These are phyloP conservation scores for Centropus unirufus DNA, from an alignment of 2,113 vertebrate genomes.

Conservation along the genomic window DNA sequence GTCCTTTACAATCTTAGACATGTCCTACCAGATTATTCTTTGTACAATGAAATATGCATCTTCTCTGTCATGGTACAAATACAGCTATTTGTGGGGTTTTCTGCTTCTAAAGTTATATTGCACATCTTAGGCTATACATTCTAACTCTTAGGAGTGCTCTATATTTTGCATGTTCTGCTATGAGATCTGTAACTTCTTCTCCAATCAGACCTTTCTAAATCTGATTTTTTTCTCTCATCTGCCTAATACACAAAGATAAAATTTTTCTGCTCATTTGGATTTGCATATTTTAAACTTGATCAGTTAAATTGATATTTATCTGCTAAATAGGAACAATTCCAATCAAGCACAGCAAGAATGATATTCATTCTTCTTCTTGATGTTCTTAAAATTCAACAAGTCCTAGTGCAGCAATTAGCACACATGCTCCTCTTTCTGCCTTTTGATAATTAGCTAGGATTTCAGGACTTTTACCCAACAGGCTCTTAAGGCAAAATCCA, in stretches of 20 bases:
- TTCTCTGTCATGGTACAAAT: not conserved
- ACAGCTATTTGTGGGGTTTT: not conserved
- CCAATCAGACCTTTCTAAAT: not conserved
- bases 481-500: not conserved
- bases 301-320: not conserved
- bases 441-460: not conserved
- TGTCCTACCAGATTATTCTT: not conserved
- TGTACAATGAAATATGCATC: not conserved
- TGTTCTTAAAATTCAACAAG: not conserved
- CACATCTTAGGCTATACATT: not conserved
- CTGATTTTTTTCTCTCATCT: not conserved
- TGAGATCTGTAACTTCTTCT: not conserved
- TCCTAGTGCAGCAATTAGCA: not conserved
- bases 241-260: not conserved
- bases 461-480: constrained; percentile 20
- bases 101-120: not conserved
- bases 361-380: not conserved
- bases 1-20: not conserved
- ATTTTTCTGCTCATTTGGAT: not conserved
- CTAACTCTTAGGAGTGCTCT: not conserved
- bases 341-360: not conserved
- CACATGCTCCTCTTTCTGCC: not conserved
- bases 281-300: constrained; percentile 5
- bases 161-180: not conserved
- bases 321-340: not conserved